Conservation (phyloP, 2,797 vertebrate species). For the Cossypha niveicapilla region DNA sequence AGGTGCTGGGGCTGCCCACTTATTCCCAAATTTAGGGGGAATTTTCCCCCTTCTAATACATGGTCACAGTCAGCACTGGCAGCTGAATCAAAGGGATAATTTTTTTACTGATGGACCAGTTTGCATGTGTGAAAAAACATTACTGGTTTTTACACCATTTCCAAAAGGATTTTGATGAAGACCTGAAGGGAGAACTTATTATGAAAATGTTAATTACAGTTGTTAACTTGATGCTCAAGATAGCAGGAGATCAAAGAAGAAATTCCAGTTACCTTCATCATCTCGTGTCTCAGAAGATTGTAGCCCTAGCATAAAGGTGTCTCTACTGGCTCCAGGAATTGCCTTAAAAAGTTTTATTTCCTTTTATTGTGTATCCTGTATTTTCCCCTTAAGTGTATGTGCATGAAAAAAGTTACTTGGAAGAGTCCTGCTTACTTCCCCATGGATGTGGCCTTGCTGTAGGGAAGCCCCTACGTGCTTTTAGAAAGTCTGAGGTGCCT, state of each 20-base stretch:
- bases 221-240: not conserved
- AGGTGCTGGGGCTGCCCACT: not conserved
- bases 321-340: not conserved
- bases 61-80: not conserved
- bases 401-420: not conserved
- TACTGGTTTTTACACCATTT: not conserved
- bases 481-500: not conserved
- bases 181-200: not conserved
- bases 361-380: not conserved
- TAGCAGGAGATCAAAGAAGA: not conserved
- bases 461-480: not conserved
- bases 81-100: not conserved
- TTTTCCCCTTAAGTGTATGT: not conserved
- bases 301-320: not conserved
- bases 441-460: not conserved
- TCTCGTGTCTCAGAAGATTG: not conserved
- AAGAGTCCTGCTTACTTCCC: not conserved
- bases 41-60: not conserved
- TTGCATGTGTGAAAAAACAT: not conserved
- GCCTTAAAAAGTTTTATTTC: not conserved
- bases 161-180: not conserved
- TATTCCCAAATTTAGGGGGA: not conserved
- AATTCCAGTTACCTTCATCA: not conserved
- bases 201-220: not conserved
- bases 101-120: not conserved